Conservation (phyloP, 2,888 invertebrate genomes). For the Acrobasis consociella region DNA sequence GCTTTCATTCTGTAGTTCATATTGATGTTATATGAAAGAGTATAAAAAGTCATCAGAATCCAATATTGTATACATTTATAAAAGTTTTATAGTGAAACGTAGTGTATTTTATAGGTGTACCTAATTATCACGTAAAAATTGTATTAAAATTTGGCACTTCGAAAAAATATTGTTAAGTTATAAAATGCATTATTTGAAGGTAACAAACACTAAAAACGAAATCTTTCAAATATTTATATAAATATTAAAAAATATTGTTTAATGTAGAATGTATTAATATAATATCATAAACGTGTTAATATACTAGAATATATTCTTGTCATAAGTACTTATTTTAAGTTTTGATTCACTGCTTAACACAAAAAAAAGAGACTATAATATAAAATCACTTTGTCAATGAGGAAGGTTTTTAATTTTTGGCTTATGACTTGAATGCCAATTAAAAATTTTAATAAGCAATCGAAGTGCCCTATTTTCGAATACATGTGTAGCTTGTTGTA, state of each 20-base stretch:
- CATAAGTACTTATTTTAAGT: too few relatives aligned
- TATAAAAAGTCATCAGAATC: slow-evolving; percentile 41
- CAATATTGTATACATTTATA: slow-evolving; percentile 77
- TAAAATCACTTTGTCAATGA: background rate
- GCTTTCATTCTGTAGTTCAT: slow-evolving; percentile 63
- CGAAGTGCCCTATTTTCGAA: slow-evolving; percentile 25
- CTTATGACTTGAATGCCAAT: background rate
- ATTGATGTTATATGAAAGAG: slow-evolving; percentile 55
- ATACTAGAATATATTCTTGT: too few relatives aligned
- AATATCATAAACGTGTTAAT: too few relatives aligned
- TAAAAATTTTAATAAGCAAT: slow-evolving; percentile 4
- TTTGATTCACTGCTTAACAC: too few relatives aligned
- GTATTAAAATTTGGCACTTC: slow-evolving; percentile 22
- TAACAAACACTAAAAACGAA: too few relatives aligned
- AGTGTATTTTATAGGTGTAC: slow-evolving; percentile 54
- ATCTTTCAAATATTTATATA: too few relatives aligned
- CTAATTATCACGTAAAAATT: slow-evolving; percentile 28
- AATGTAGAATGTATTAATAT: too few relatives aligned
- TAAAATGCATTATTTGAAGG: too few relatives aligned
- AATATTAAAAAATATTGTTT: too few relatives aligned
- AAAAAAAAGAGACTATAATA: background rate
- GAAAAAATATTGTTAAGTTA: background rate
- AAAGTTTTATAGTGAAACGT: slow-evolving; percentile 66
- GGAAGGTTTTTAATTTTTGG: background rate
- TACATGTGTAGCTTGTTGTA: slow-evolving; percentile 56